Conservation (phyloP, 2,797 vertebrate genomes). For the Malacoraja senta region DNA sequence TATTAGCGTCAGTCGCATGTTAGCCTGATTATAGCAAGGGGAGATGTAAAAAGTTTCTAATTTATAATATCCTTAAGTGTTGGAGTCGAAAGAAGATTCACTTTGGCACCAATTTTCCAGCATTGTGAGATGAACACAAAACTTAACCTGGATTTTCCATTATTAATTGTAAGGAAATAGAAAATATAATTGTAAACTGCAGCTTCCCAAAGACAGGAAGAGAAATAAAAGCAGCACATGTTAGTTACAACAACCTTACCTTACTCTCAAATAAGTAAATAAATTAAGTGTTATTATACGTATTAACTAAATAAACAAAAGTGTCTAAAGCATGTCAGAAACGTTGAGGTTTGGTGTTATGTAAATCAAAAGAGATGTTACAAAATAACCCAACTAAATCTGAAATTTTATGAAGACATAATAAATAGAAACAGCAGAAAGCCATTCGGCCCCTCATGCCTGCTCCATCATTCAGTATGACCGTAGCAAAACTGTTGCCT, state of each 20-base stretch:
- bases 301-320: background rate
- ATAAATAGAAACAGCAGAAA: too few species aligned
- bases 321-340: background rate
- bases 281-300: background rate
- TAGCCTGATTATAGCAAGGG: background rate
- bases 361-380: background rate
- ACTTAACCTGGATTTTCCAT: background rate
- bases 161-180: background rate
- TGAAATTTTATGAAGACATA: background rate
- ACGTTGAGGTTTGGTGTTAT: background rate
- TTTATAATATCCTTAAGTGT: background rate
- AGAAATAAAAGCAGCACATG: background rate
- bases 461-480: too few species aligned
- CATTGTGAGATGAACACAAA: background rate
- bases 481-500: too few species aligned
- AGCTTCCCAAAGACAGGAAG: background rate
- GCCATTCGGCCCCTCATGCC: too few species aligned
- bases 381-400: background rate
- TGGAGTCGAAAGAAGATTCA: background rate
- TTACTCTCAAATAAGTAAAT: background rate
- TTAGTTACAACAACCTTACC: background rate
- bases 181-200: background rate
- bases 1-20: background rate
- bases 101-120: slow-evolving; percentile 25
- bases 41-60: background rate